Conservation (phyloP, 2,113 vertebrate genomes). For the Lampris megalopsis region DNA sequence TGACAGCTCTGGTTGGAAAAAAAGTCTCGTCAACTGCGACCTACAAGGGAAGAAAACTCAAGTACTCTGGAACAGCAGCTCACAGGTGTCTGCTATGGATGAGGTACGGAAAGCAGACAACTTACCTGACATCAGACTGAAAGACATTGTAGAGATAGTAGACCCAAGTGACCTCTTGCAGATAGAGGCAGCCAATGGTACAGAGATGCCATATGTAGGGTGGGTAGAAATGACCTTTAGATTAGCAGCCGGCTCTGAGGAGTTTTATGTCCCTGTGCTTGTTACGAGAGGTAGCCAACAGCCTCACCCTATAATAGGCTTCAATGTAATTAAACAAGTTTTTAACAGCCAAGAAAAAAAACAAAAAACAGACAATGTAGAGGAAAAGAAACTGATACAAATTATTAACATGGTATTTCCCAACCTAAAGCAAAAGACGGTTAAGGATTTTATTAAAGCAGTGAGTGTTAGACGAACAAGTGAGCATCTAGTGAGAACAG, state of each 20-base stretch:
- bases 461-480: background rate
- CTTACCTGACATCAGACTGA: too few species aligned
- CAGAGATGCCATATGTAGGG: too few species aligned
- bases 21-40: too few species aligned
- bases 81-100: too few species aligned
- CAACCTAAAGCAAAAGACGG: background rate
- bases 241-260: background rate
- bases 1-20: too few species aligned
- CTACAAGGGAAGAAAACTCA: too few species aligned
- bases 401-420: conserved; percentile 1
- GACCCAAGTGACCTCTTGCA: too few species aligned
- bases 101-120: too few species aligned
- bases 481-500: background rate
- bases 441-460: conserved; percentile 1
- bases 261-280: background rate
- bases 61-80: too few species aligned
- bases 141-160: too few species aligned
- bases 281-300: background rate
- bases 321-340: background rate
- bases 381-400: background rate
- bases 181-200: conserved; percentile 21
- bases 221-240: conserved; percentile 6
- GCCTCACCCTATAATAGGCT: conserved; percentile 37
- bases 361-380: background rate
- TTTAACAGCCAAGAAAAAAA: background rate